Percentiles rank a stretch among this genome's conserved stretches.
Evolutionary conservation across 2,888 invertebrate genomes (phyloP).

Genomic region (Sthenelais limicola): DNA sequence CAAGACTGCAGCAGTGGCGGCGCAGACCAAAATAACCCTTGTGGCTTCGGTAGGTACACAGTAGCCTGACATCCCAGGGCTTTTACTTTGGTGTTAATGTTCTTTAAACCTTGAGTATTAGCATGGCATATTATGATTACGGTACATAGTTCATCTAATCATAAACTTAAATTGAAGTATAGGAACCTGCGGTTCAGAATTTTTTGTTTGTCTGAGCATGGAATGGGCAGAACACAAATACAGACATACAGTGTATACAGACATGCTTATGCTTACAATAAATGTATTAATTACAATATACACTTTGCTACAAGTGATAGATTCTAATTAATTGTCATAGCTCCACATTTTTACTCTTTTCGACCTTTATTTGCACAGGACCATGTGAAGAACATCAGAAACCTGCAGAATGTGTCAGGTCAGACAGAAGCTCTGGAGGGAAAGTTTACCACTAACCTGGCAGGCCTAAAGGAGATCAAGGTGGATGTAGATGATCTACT

Average conservation of each 20-base stretch:
- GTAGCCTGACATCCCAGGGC: neutral
- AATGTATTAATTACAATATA: neutral
- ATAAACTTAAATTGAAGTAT: too few relatives aligned
- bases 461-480: neutral
- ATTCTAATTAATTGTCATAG: neutral
- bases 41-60: neutral
- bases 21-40: neutral
- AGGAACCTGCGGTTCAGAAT: too few relatives aligned
- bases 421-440: conserved; percentile 1
- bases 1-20: neutral
- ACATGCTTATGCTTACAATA: neutral
- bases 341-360: neutral
- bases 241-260: neutral
- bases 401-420: neutral
- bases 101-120: neutral
- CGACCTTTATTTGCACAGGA: neutral
- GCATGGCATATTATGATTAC: neutral
- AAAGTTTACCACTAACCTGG: neutral
- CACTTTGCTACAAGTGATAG: neutral
- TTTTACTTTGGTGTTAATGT: too few relatives aligned
- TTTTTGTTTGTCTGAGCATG: too few relatives aligned
- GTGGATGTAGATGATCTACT: conserved; percentile 12
- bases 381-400: neutral
- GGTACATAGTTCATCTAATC: too few relatives aligned
- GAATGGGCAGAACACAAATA: too few relatives aligned